Evolutionary conservation across 2,888 invertebrate species (phyloP), one percentile per base, ranked within the genome.

Genomic region (Aporophyla lueneburgensis): DNA sequence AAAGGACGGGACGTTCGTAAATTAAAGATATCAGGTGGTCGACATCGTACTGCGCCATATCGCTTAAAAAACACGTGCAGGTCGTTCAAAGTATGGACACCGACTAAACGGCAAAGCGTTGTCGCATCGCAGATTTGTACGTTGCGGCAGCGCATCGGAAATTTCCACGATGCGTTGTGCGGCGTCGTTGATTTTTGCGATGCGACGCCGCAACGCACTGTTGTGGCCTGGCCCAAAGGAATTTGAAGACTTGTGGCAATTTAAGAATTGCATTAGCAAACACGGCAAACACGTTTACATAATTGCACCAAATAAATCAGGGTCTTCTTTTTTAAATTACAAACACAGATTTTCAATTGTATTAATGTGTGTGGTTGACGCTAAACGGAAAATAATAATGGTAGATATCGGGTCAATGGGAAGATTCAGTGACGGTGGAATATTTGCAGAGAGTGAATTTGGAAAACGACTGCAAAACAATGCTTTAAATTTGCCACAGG

Each of bases 1-100:
- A 71, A 71, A 74, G 62, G 74, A 74, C 74, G 74, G 74, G 74
- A 74, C 74, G 74, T 67, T 74, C 74, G 68, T 74, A 58, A 73
- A 73, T 73, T 73, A 73, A 73, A 68, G 73, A 68, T 73, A 73
- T 73, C 65, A 73, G 56, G 65, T 66, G 56, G 65, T 74, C 73
- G 67, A 68, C 65, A 74, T 74, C 73, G 65, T 74, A 74, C 65
- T 74, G 46, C 73, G 73, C 68, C 73, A 74, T 74, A 66, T 74
- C 65, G 71, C 65, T 74, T 74, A 73, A 65, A 73, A 73, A 74
- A 67, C 68, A 68, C 67, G 68, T 72, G 66, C 71, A 71, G 71
- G 71, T 71, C 65, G 71, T 71, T 71, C 71, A 71, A 71, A 71
- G 63, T 71, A 71, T 63, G 51, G 71, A 71, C 71, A 71, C 71